Base-by-base conservation (phyloP, 2,888 invertebrate species). In the Chrysomela aeneicollis region DNA sequence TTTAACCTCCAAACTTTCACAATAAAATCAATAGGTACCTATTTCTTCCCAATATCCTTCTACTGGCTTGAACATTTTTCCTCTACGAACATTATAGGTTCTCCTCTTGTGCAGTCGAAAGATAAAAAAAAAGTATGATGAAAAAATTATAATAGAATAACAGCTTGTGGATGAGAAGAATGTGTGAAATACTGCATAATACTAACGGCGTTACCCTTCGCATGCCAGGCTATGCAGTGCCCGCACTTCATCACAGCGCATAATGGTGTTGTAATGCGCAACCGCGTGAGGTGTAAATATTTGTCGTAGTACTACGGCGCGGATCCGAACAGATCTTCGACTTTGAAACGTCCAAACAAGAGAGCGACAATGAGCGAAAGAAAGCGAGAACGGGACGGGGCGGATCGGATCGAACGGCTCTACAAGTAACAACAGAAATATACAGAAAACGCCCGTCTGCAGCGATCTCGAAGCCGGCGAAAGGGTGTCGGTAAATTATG, bases 221-320 rank as follows among this genome's bases (percentile, higher is more conserved):
- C n/a, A n/a, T n/a, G n/a, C n/a, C 4, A n/a, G 6, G 42, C 15
- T n/a, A 42, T 42, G 2, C 42, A n/a, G 42, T 42, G 42, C 42
- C 42, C 42, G 42, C 42, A n/a, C 42, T 42, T 15, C 42, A 42
- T 42, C 42, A 42, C 6, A 2, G 42, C 42, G 15, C 15, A 42
- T 42, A 42, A 42, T 42, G 42, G 42, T 42, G 42, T 42, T 6
- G 42, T 42, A 42, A 42, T 9, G 69, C 67, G 69, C 69, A 69
- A 67, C 53, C 67, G 67, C 69, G 64, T 55, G 50, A 60, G 54
- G 66, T 63, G 67, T 69, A 69, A 69, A 69, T 69, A 69, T 69
- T 69, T 67, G 69, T 62, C 65, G 69, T 69, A 67, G 67, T 69
- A 69, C 57, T 57, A 57, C 42, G 42, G 42, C 42, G 15, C 15